Evolutionary conservation across 2,113 vertebrate species (phyloP).

Genomic region (Rostratula benghalensis): DNA sequence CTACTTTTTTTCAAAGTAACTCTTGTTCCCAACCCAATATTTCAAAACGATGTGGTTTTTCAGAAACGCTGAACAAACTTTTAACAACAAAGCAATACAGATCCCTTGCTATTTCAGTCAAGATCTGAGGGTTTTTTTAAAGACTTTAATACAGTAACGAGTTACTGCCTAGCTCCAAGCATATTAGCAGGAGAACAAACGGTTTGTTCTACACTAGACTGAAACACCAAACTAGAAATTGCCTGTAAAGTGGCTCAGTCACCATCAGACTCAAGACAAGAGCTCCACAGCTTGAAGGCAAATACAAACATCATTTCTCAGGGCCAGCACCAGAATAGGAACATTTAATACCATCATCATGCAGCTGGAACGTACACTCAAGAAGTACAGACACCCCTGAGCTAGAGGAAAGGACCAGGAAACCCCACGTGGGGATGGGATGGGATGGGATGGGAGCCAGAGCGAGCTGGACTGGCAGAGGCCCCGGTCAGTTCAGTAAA

Average conservation of each 20-base stretch:
- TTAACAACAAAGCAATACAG: not conserved
- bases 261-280: not conserved
- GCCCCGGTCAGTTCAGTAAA: not conserved
- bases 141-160: not conserved
- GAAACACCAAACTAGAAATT: not conserved
- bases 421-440: not conserved
- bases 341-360: not conserved
- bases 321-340: not conserved
- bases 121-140: not conserved
- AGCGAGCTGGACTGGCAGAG: not conserved
- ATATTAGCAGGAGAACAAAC: not conserved
- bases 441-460: not conserved
- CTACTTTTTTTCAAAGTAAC: not conserved
- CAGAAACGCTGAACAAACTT: constrained; percentile 30
- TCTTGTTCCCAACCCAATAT: not conserved
- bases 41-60: constrained; percentile 51
- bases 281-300: not conserved
- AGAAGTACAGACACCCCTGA: rapidly evolving
- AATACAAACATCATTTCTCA: rapidly evolving
- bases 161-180: not conserved
- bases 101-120: constrained; percentile 8
- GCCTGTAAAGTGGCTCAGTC: not conserved
- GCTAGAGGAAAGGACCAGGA: not conserved
- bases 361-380: not conserved
- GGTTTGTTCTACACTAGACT: not conserved